Conservation (phyloP, 2,888 invertebrate species). For the Leptinotarsa juncta region DNA sequence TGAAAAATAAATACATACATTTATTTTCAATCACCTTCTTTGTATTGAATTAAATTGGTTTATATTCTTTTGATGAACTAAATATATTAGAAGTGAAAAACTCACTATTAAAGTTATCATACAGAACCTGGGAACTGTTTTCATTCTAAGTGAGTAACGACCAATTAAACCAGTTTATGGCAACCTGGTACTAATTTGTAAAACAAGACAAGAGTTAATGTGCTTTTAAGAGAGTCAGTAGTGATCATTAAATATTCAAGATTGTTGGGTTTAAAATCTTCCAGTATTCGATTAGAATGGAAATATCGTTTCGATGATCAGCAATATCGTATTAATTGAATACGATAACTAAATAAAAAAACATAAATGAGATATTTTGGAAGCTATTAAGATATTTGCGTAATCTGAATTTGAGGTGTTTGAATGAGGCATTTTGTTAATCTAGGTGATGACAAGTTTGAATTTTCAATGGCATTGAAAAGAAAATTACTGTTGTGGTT, state of each 20-base stretch:
- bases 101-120: conserved; percentile 36
- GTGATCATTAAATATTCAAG: conserved; percentile 43
- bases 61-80: background rate
- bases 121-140: conserved; percentile 42
- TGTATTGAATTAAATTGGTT: background rate
- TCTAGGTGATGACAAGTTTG: too few relatives aligned
- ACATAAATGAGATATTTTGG: too few relatives aligned
- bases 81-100: conserved; percentile 26
- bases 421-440: too few relatives aligned
- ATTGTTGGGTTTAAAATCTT: conserved; percentile 36
- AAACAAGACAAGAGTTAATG: conserved; percentile 46
- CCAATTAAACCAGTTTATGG: conserved; percentile 47
- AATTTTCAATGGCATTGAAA: too few relatives aligned
- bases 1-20: too few relatives aligned
- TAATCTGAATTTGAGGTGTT: too few relatives aligned
- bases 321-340: background rate
- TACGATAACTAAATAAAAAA: background rate
- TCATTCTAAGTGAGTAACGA: conserved; percentile 44
- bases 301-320: conserved; percentile 23
- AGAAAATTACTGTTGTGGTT: too few relatives aligned
- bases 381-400: background rate
- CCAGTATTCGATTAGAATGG: conserved; percentile 20
- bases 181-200: conserved; percentile 47
- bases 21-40: too few relatives aligned
- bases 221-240: conserved; percentile 44